phyloP scores from a whole-genome alignment of 1,140 invertebrate genomes.

The Brachionus calyciflorus region DNA sequence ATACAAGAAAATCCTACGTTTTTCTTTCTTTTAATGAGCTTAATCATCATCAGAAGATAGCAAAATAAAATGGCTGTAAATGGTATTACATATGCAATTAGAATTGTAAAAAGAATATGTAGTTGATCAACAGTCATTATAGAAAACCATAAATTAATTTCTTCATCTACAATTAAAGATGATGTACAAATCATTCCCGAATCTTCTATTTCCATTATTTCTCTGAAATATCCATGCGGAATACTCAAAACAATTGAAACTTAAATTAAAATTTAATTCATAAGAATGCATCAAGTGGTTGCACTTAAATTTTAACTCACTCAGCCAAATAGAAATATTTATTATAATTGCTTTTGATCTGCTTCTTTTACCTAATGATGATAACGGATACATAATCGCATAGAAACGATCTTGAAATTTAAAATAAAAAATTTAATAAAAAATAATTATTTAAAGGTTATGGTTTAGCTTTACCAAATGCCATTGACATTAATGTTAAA shows the following conservation, averaged over 20 bases:
- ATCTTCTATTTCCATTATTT: not conserved
- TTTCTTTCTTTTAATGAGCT: conserved; percentile 2
- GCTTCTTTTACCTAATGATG: not conserved
- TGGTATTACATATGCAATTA: conserved; percentile 15
- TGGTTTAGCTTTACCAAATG: not conserved
- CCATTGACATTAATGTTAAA: conserved; percentile 39
- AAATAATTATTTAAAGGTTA: not conserved
- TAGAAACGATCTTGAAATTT: conserved; percentile 27
- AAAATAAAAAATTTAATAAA: not conserved
- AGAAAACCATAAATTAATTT: not conserved
- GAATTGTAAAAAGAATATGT: conserved; percentile 4
- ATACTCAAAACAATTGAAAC: conserved; percentile 25
- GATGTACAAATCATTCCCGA: not conserved
- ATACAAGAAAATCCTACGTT: conserved; percentile 2
- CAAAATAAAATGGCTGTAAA: conserved; percentile 21
- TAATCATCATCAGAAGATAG: conserved; percentile 20
- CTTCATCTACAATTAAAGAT: not conserved
- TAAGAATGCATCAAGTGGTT: not conserved
- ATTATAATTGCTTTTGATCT: conserved; percentile 19
- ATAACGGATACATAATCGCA: not conserved
- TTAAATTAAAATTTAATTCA: not conserved
- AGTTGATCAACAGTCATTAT: not conserved
- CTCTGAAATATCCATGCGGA: conserved; percentile 6
- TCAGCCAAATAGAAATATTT: conserved; percentile 23
- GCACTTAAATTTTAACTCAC: not conserved